Base-by-base conservation (phyloP, 1,140 invertebrate genomes). In the Lasioglossum baleicum region DNA sequence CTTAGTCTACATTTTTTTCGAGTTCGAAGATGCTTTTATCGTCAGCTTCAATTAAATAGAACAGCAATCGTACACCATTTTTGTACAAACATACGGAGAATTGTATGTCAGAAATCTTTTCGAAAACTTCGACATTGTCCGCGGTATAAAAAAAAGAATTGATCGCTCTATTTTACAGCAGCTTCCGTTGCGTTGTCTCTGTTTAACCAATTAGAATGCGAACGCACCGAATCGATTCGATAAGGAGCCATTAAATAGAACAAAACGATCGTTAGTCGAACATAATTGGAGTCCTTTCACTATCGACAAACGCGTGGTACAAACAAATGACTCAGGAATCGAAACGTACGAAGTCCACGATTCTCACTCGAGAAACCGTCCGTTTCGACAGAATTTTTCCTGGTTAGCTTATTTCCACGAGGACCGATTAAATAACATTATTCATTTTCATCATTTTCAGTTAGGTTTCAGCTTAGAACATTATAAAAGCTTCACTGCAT, bases 341-440 rank as follows among this genome's bases (percentile, higher is more conserved):
- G 8, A 48, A 63, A 53, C 11, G 75, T 17, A 51, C 75, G 68
- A 77, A 71, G 68, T 77, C 68, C 75, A 63, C 3, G 7, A 20
- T 77, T 17, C 22, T n/a, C 17, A 22, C 26, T 48, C 2, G 6
- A 35, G 22, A 26, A 72, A 44, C n/a, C n/a, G n/a, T 58, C 20
- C 2, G n/a, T 58, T 58, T 58, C 0, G n/a, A 8, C n/a, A n/a
- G 7, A 58, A 58, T 58, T 58, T 58, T 58, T 58, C 7, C 7
- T 20, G 1, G 42, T 11, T 48, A 35, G 35, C 3, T 35, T 35
- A 3, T 13, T 10, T 44, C 10, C 44, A 1, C 8, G 44, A 48
- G 11, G 11, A 48, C 13, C 2, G 10, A 48, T 48, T 13, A 13
- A 48, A 13, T 3, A 44, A 44, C 11, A 7, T 44, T 26, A 1